Conservation (phyloP, 2,888 invertebrate genomes). For the Ceramica pisi region DNA sequence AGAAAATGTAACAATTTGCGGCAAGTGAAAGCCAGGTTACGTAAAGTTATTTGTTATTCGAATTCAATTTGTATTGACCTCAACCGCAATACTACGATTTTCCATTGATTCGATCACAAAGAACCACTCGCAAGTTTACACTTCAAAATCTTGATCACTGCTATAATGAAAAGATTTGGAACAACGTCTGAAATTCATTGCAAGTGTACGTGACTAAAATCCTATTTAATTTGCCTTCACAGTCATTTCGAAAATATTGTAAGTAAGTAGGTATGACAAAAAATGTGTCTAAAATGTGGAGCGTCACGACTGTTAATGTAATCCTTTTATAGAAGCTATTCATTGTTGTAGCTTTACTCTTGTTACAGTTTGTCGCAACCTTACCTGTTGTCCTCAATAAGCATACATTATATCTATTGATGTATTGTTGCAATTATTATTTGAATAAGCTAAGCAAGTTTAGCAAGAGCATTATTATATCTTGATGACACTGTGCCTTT, state of each 20-base stretch:
- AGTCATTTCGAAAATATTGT: constrained; percentile 50
- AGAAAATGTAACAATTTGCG: constrained; percentile 69
- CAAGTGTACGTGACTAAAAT: constrained; percentile 48
- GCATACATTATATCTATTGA: constrained; percentile 18
- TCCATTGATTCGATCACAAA: constrained; percentile 62
- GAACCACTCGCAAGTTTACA: constrained; percentile 47
- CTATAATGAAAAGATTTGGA: constrained; percentile 28
- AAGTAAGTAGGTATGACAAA: constrained; percentile 25
- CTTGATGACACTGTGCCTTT: neutral
- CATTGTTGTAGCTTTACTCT: constrained; percentile 33
- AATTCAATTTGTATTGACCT: constrained; percentile 68
- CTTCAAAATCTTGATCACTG: constrained; percentile 45
- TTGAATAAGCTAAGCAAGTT: neutral
- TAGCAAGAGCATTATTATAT: neutral
- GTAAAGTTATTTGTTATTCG: constrained; percentile 73
- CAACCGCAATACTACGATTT: constrained; percentile 67
- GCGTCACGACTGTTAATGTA: constrained; percentile 54
- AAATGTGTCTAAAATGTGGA: constrained; percentile 43
- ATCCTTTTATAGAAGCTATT: constrained; percentile 42
- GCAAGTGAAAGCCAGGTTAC: constrained; percentile 80
- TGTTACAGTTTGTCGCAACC: constrained; percentile 39
- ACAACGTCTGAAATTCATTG: constrained; percentile 25
- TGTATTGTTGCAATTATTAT: neutral
- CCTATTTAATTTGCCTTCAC: constrained; percentile 44
- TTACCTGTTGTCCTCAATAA: constrained; percentile 39